Percentiles rank a stretch among this genome's conserved stretches.
Conservation (phyloP, 2,113 vertebrate species). For the Meles meles region DNA sequence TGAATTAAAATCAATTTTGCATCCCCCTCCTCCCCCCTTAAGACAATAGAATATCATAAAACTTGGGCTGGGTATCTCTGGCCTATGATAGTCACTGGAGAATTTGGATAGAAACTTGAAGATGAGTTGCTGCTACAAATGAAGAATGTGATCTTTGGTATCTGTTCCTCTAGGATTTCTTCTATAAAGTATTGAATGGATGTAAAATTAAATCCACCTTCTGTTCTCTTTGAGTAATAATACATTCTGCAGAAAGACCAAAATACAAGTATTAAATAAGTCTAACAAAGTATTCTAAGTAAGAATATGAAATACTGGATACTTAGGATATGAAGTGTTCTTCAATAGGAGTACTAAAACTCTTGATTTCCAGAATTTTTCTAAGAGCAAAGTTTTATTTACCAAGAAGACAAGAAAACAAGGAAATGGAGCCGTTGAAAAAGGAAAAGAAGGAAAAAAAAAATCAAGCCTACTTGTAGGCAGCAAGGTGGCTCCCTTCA, state of each 20-base stretch:
- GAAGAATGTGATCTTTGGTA: neutral
- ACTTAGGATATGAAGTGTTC: neutral
- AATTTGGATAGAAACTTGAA: neutral
- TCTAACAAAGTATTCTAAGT: neutral
- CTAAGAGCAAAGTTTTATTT: neutral
- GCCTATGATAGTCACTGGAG: neutral
- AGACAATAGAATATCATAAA: neutral
- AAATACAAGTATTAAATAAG: neutral
- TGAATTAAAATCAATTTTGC: constrained; percentile 10
- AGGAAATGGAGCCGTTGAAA: neutral
- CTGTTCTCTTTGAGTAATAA: neutral
- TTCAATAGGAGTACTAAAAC: neutral
- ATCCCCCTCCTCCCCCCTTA: neutral
- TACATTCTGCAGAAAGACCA: neutral
- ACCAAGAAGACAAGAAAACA: neutral
- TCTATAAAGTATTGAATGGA: neutral
- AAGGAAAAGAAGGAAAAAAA: neutral
- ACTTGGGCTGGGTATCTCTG: neutral
- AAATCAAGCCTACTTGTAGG: neutral
- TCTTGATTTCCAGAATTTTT: neutral
- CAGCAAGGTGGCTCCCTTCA: neutral
- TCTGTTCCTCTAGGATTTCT: neutral
- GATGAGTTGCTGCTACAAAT: neutral
- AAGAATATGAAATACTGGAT: neutral
- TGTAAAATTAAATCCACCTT: neutral